These are phyloP conservation scores for Hippasteria phrygiana DNA, from an alignment of 53 echinoderm and acorn worm genomes.

Conservation along the genomic window DNA sequence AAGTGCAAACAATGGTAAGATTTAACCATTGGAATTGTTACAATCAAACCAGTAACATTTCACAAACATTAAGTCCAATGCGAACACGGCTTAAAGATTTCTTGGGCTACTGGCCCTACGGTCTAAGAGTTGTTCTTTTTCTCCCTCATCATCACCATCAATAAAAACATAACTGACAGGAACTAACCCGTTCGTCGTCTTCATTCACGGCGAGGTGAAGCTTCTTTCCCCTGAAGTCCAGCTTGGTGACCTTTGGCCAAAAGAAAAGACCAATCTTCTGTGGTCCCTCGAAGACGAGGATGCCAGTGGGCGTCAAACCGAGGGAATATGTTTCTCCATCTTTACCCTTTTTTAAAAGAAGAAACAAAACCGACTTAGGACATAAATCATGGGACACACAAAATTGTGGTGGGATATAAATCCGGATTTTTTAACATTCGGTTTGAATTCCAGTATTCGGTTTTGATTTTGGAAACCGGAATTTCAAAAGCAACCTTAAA, in stretches of 20 bases:
- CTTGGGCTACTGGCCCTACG: too few species aligned
- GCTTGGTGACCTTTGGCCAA: constrained; percentile 96
- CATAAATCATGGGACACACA: too few species aligned
- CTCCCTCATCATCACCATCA: too few species aligned
- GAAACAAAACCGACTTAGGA: neutral
- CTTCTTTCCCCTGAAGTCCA: constrained; percentile 92
- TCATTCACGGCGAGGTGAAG: constrained; percentile 92
- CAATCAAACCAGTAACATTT: too few species aligned
- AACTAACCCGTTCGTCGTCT: constrained; percentile 85
- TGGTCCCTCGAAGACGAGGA: constrained; percentile 92
- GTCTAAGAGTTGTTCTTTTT: too few species aligned
- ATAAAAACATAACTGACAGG: too few species aligned
- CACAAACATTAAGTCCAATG: too few species aligned
- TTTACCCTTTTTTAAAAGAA: constrained; percentile 81
- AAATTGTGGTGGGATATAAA: too few species aligned
- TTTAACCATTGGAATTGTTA: too few species aligned
- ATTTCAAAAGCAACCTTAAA: neutral
- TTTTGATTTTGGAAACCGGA: neutral
- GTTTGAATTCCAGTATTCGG: neutral
- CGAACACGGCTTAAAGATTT: too few species aligned
- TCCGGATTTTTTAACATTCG: too few species aligned
- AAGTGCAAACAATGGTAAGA: too few species aligned
- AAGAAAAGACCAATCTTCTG: constrained; percentile 97
- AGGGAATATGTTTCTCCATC: constrained; percentile 84
- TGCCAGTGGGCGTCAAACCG: constrained; percentile 95